These are phyloP conservation scores for Urocolius indicus DNA, from an alignment of 2,113 vertebrate genomes.

Conservation along the genomic window DNA sequence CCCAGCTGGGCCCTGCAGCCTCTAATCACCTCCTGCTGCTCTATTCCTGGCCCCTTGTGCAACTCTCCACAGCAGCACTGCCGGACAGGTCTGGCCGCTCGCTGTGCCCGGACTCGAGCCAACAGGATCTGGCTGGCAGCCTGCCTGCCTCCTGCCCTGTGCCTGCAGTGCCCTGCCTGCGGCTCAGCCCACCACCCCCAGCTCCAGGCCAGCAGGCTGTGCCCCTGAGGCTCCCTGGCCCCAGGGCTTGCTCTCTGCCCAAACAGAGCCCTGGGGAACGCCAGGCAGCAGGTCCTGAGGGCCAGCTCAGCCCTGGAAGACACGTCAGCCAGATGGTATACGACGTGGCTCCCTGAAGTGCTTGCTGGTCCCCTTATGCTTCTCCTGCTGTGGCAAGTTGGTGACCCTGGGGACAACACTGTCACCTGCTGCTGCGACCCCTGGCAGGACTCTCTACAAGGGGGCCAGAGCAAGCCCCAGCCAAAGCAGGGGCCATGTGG, in stretches of 20 bases:
- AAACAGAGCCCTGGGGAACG: not conserved
- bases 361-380: not conserved
- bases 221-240: not conserved
- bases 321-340: not conserved
- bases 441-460: not conserved
- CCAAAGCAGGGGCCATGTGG: not conserved
- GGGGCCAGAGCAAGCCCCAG: not conserved
- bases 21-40: constrained; percentile 37
- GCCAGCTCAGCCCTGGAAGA: rapidly evolving
- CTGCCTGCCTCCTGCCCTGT: not conserved
- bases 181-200: rapidly evolving
- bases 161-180: not conserved
- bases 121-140: constrained; percentile 14
- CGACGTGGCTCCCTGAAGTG: not conserved
- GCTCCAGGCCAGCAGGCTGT: not conserved
- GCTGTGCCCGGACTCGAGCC: not conserved
- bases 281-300: not conserved
- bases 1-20: not conserved
- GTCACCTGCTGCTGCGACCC: not conserved
- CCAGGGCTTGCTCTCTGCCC: rapidly evolving
- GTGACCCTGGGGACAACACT: rapidly evolving
- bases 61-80: not conserved
- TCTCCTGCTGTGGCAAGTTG: not conserved
- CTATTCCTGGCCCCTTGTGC: constrained; percentile 58
- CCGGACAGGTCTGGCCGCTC: constrained; percentile 23